phyloP scores from a whole-genome alignment of 2,113 vertebrate genomes.

The Coptodon rendalli region DNA sequence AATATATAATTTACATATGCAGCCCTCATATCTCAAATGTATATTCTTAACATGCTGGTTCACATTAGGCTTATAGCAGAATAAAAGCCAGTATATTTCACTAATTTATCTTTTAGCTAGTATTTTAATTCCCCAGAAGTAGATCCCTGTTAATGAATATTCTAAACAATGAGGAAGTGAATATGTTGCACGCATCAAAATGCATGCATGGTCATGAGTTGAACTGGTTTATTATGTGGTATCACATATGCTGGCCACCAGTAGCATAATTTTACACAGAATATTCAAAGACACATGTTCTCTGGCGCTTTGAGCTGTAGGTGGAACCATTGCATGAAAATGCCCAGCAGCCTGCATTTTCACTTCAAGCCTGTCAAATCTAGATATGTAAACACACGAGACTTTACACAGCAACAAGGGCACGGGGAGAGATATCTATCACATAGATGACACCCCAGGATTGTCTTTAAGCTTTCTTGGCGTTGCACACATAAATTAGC shows the following conservation, averaged over 20 bases:
- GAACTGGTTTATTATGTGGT: neutral
- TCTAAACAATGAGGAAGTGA: neutral
- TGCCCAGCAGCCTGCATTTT: conserved; percentile 12
- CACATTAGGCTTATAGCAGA: neutral
- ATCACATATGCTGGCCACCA: neutral
- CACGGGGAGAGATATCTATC: conserved; percentile 47
- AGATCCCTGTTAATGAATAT: neutral
- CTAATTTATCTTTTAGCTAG: neutral
- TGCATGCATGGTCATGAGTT: neutral
- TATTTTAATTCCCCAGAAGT: neutral
- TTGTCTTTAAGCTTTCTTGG: conserved; percentile 68
- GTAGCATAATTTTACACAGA: neutral
- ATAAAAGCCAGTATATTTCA: neutral
- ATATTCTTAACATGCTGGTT: neutral
- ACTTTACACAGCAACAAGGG: conserved; percentile 44
- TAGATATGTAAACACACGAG: conserved; percentile 46
- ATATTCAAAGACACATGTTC: neutral
- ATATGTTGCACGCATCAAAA: neutral
- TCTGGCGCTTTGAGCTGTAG: neutral
- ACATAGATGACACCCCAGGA: conserved; percentile 55
- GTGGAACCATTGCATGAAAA: neutral
- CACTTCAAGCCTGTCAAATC: conserved; percentile 29
- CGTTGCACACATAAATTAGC: conserved; percentile 69
- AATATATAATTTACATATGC: neutral
- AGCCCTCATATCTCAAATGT: neutral